A percentile compares a stretch with the other conserved stretches of the same genome.
phyloP scores from a whole-genome alignment of 2,797 vertebrate species.

The Hylomyscus alleni region DNA sequence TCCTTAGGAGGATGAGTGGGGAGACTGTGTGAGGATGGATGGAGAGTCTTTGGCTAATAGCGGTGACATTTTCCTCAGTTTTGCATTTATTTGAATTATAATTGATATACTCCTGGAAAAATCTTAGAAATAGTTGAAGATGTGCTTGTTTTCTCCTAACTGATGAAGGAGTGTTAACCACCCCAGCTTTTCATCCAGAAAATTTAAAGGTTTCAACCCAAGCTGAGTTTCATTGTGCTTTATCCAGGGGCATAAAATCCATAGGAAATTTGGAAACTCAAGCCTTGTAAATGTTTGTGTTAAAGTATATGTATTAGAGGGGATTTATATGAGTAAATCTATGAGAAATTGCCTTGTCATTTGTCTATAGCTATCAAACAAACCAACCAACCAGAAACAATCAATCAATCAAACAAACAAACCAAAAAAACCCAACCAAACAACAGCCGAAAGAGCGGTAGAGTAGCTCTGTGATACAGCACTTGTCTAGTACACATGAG shows the following conservation, averaged over 20 bases:
- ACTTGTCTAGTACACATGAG: neutral
- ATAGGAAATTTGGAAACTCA: constrained; percentile 32
- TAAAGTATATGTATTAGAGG: constrained; percentile 53
- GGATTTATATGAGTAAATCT: constrained; percentile 14
- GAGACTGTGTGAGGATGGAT: neutral
- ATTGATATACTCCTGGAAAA: neutral
- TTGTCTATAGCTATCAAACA: constrained; percentile 57
- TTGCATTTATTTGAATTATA: constrained; percentile 50
- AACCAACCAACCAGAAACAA: neutral
- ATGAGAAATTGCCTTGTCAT: constrained; percentile 59
- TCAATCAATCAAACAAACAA: neutral
- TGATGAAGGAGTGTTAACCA: constrained; percentile 38
- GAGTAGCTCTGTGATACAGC: neutral
- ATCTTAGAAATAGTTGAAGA: constrained; percentile 40
- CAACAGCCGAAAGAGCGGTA: neutral
- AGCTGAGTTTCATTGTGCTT: constrained; percentile 58
- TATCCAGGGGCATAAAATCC: constrained; percentile 33
- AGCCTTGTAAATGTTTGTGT: constrained; percentile 24
- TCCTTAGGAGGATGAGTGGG: neutral
- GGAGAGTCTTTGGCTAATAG: neutral
- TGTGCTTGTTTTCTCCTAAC: constrained; percentile 8
- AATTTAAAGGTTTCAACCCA: constrained; percentile 40
- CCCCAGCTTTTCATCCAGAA: constrained; percentile 57
- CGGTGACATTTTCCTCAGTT: constrained; percentile 6
- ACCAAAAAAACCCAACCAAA: neutral